These are phyloP conservation scores for Gymnoscelis rufifasciata DNA, from an alignment of 2,888 invertebrate genomes.

Conservation along the genomic window DNA sequence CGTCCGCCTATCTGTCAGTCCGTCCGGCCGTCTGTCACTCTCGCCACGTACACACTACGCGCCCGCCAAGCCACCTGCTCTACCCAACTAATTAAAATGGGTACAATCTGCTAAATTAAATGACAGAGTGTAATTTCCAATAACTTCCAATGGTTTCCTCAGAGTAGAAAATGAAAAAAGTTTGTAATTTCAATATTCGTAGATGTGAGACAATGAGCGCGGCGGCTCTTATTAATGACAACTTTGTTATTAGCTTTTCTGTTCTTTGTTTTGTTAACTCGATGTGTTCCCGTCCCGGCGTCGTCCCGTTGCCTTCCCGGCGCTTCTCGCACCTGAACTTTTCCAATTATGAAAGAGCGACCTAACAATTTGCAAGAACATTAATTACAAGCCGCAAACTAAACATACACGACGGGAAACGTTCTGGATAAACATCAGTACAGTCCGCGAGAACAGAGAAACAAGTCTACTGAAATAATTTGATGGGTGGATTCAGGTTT, in stretches of 20 bases:
- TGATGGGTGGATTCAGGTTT: background rate
- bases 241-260: constrained; percentile 12
- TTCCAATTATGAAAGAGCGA: constrained; percentile 2
- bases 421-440: background rate
- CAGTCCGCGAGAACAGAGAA: background rate
- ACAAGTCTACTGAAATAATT: no score
- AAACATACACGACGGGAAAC: background rate
- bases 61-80: no score
- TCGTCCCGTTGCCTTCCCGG: background rate
- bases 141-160: constrained; percentile 12
- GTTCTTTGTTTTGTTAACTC: constrained; percentile 1
- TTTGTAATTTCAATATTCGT: constrained; percentile 26
- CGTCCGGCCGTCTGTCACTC: no score
- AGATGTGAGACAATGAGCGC: constrained; percentile 13
- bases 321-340: background rate
- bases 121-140: constrained; percentile 16
- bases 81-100: background rate
- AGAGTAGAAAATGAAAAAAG: constrained; percentile 26
- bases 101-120: constrained; percentile 11
- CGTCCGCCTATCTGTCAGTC: no score
- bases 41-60: no score
- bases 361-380: constrained; percentile 2
- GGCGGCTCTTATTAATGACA: constrained; percentile 10
- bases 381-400: constrained; percentile 3
- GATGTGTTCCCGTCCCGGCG: background rate